Percentiles rank a stretch among this genome's conserved stretches.
These are phyloP conservation scores for Sminthurinus signatus DNA, from an alignment of 1,140 invertebrate genomes.

Conservation along the genomic window DNA sequence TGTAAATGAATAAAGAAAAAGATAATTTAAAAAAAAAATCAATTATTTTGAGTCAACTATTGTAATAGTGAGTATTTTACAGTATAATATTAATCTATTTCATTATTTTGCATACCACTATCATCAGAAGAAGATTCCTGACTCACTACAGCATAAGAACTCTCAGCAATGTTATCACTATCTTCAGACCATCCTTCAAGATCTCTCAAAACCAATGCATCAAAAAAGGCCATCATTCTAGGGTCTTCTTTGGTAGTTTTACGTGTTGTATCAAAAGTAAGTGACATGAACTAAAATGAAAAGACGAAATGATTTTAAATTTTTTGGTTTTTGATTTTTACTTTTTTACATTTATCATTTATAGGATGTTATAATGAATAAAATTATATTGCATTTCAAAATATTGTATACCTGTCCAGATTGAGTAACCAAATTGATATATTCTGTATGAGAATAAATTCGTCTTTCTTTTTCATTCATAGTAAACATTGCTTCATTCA, in stretches of 20 bases:
- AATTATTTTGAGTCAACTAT: too few relatives aligned
- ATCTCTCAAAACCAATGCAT: conserved; percentile 83
- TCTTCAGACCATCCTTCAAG: conserved; percentile 62
- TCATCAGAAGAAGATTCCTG: conserved; percentile 4
- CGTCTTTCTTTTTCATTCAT: conserved; percentile 58
- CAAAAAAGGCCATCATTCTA: conserved; percentile 94
- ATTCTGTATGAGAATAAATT: conserved; percentile 79
- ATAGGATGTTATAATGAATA: too few relatives aligned
- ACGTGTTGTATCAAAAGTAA: conserved; percentile 57
- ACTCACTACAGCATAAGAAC: conserved; percentile 15
- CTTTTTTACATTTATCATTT: too few relatives aligned
- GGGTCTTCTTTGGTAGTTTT: conserved; percentile 83
- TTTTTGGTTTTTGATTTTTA: too few relatives aligned
- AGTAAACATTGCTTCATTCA: conserved; percentile 46
- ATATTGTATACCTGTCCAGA: conserved; percentile 56
- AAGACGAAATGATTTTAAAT: too few relatives aligned
- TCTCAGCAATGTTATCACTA: conserved; percentile 19
- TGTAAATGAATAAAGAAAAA: too few relatives aligned
- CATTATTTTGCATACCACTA: background rate
- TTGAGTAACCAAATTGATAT: conserved; percentile 70
- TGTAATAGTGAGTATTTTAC: too few relatives aligned
- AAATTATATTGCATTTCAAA: too few relatives aligned
- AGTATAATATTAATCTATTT: too few relatives aligned
- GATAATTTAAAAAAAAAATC: too few relatives aligned
- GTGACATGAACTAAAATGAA: conserved; percentile 63